A percentile compares a stretch with the other conserved stretches of the same genome.
These are phyloP conservation scores for cat (Felis catus) DNA, from an alignment of 2,113 vertebrate species.

Conservation along the genomic window DNA sequence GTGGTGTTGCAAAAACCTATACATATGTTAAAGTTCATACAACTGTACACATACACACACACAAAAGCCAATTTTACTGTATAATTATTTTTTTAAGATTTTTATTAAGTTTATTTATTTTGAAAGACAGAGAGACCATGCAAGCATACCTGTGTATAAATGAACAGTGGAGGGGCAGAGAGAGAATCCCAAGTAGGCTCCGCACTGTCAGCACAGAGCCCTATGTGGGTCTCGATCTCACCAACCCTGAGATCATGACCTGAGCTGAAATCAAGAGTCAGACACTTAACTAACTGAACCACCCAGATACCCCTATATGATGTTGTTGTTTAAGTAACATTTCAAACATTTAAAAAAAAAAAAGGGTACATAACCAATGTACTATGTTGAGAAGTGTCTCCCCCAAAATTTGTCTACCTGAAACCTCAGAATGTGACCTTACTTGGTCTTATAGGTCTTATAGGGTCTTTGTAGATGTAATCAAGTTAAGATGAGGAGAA, in stretches of 20 bases:
- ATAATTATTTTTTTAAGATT: background rate
- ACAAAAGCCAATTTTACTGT: background rate
- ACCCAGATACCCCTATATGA: background rate
- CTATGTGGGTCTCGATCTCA: background rate
- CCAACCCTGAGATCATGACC: background rate
- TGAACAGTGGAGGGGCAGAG: background rate
- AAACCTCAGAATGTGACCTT: background rate
- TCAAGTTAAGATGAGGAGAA: background rate
- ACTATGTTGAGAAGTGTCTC: background rate
- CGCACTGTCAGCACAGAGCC: background rate
- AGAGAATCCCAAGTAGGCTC: background rate
- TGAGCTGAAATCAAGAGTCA: background rate
- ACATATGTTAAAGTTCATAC: background rate
- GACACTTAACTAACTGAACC: background rate
- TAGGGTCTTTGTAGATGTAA: background rate
- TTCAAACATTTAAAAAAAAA: background rate
- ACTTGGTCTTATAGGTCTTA: background rate
- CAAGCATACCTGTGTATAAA: rapidly evolving
- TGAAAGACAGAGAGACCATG: background rate
- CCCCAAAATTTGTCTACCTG: background rate
- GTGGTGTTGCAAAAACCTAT: background rate
- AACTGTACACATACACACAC: background rate
- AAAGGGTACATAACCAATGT: background rate
- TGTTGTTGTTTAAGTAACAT: background rate
- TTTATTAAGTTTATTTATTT: too few relatives aligned